A percentile compares a stretch with the other conserved stretches of the same genome.
Evolutionary conservation across 2,888 invertebrate species (phyloP).

Genomic region (Ochropleura leucogaster): DNA sequence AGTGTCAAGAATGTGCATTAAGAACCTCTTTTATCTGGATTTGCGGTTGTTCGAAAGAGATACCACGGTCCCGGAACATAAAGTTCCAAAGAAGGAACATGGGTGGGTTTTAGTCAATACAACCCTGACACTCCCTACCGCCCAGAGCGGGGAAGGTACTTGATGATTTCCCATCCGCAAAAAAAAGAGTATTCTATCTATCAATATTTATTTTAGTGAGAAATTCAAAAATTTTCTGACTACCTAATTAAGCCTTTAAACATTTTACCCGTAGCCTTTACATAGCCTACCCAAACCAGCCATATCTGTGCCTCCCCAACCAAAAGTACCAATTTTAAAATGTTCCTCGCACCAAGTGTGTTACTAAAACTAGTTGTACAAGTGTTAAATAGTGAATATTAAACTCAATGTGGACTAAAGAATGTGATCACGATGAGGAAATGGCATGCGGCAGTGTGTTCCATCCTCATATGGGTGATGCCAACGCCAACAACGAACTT

Average conservation of each 20-base stretch:
- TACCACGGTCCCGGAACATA: no score
- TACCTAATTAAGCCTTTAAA: background rate
- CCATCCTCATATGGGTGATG: slow-evolving; percentile 69
- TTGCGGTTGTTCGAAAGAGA: no score
- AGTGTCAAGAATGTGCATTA: no score
- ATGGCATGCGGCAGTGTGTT: slow-evolving; percentile 73
- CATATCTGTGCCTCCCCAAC: slow-evolving; percentile 51
- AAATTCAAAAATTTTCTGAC: background rate
- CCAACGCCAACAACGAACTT: slow-evolving; percentile 65
- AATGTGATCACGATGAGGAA: slow-evolving; percentile 71
- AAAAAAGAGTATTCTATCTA: no score
- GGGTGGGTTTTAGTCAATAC: no score
- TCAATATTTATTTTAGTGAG: background rate
- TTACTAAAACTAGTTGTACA: slow-evolving; percentile 12
- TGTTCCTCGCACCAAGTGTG: slow-evolving; percentile 39
- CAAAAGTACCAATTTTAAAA: slow-evolving; percentile 57
- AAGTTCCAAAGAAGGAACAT: no score
- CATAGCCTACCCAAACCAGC: slow-evolving; percentile 25
- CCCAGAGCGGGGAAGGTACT: no score
- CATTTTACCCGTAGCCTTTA: slow-evolving; percentile 2
- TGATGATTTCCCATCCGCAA: no score
- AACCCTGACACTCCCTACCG: no score
- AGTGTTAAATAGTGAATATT: slow-evolving; percentile 62
- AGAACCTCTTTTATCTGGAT: no score
- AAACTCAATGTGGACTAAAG: slow-evolving; percentile 43